Evolutionary conservation across 2,113 vertebrate genomes (phyloP), one percentile per base, ranked within the genome.

Genomic region (Lepisosteus osseus): DNA sequence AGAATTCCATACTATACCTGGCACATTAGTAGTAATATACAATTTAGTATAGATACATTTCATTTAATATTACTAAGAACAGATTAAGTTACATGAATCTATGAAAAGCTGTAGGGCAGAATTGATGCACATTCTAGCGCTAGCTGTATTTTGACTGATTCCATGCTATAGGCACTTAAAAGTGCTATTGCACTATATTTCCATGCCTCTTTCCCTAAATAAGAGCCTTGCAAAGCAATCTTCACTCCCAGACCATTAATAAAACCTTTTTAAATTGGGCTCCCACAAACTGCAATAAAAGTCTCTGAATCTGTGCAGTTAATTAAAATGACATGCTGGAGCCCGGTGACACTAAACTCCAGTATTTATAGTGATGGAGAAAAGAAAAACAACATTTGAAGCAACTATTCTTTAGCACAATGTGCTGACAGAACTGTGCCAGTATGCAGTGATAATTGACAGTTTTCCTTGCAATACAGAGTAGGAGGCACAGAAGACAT

Each of bases 381-480:
- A 68, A 9, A 68, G 7, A 42, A 45, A 44, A 15, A 66, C 43
- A 66, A 13, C 43, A 47, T 15, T 54, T 15, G 45, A 68, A n/a
- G 42, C 45, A 66, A 66, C 64, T 66, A 41, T 66, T 44, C 44
- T 42, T n/a, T 43, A n/a, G n/a, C 64, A 42, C 42, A 8, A 15
- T 7, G 47, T 42, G 3, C 66, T 68, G 66, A 68, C 66, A 68
- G 66, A 68, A 54, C 51, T 44, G 66, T 54, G 45, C 66, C 15
- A 51, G 66, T 54, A 29, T 44, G 7, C 63, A 3, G 51, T 63
- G 51, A 14, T 56, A 65, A 64, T 55, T 65, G 54, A 57, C 54
- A 65, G 55, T 72, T 64, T 11, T 47, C 64, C 41, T 65, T 56
- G 54, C 29, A 15, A 72, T 51, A 72, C 54, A 72, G 47, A 65